phyloP scores from a whole-genome alignment of 35 echinoderm and acorn worm genomes.

The Apostichopus californicus region DNA sequence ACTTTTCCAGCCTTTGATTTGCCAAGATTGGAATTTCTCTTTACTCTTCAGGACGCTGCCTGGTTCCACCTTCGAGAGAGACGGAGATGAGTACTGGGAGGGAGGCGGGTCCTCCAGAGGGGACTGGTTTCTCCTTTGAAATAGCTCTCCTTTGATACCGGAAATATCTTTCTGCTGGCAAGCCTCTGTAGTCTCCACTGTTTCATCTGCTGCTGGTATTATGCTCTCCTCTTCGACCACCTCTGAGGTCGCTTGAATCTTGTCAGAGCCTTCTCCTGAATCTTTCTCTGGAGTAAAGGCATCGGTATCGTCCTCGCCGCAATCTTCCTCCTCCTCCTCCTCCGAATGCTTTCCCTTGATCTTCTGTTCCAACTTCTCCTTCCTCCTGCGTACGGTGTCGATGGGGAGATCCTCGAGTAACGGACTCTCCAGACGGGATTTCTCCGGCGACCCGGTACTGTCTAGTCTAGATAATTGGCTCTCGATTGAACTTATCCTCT shows the following conservation, averaged over 20 bases:
- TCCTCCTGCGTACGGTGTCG: conserved; percentile 12
- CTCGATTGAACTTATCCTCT: conserved; percentile 33
- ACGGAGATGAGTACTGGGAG: conserved; percentile 27
- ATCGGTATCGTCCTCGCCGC: conserved; percentile 1
- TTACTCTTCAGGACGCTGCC: conserved; percentile 37
- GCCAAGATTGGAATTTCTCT: conserved; percentile 56
- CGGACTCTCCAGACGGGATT: conserved; percentile 2
- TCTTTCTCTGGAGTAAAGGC: not conserved
- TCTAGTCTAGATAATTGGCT: conserved; percentile 34
- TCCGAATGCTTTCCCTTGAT: conserved; percentile 11
- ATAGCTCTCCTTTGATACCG: conserved; percentile 17
- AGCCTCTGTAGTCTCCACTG: not conserved
- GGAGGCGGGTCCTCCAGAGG: not conserved
- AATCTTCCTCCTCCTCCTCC: not conserved
- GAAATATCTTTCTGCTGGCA: not conserved
- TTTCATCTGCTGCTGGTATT: not conserved
- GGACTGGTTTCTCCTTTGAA: not conserved
- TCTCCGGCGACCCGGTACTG: conserved; percentile 47
- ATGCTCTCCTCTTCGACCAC: not conserved
- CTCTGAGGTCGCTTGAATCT: not conserved
- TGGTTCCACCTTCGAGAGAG: conserved; percentile 24
- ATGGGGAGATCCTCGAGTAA: conserved; percentile 24
- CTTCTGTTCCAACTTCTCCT: conserved; percentile 36
- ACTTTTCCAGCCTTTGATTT: conserved; percentile 59
- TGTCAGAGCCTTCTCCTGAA: not conserved